Conservation (phyloP, 2,797 vertebrate species). For the Eremophila alpestris region DNA sequence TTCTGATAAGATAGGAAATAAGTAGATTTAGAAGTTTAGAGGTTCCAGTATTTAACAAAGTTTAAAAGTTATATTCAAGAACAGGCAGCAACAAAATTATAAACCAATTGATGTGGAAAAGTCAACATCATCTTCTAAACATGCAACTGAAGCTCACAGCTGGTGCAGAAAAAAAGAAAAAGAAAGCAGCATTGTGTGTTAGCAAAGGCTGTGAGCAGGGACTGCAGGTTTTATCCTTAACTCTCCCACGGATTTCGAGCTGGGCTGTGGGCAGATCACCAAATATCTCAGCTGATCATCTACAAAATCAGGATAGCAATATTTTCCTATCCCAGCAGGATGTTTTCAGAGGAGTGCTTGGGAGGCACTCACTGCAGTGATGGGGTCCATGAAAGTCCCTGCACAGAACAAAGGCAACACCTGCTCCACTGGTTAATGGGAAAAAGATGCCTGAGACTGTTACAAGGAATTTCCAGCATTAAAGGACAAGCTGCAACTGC, state of each 20-base stretch:
- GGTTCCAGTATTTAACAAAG: neutral
- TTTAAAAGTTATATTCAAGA: neutral
- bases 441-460: constrained; percentile 22
- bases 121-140: neutral
- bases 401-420: constrained; percentile 37
- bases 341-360: constrained; percentile 33
- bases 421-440: constrained; percentile 29
- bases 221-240: constrained; percentile 24
- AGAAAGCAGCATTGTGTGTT: neutral
- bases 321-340: constrained; percentile 43
- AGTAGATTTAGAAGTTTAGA: neutral
- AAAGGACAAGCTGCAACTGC: neutral
- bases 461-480: neutral
- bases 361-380: neutral
- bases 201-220: neutral
- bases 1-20: neutral
- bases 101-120: neutral
- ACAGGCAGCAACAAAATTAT: neutral
- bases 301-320: constrained; percentile 30
- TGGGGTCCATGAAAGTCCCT: neutral
- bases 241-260: constrained; percentile 33
- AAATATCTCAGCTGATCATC: constrained; percentile 66
- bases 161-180: neutral
- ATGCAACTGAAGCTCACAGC: constrained; percentile 13
- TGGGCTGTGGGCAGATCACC: constrained; percentile 13